Base-by-base conservation (phyloP, 2,888 invertebrate genomes). In the Mystacides longicornis region DNA sequence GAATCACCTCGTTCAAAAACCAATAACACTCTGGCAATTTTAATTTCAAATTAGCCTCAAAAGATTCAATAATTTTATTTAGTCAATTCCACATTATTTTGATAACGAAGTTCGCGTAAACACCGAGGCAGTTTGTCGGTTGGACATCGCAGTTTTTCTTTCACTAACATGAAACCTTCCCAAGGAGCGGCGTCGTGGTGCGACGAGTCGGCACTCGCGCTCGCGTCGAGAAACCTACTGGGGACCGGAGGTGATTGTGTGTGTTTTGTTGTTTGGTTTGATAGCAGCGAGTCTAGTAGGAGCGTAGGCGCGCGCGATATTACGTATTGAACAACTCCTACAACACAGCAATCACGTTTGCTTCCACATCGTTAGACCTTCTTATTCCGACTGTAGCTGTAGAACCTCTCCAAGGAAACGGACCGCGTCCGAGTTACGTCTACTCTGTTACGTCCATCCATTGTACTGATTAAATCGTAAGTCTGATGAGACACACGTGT, bases 161-260 rank as follows among this genome's bases (percentile, higher is more conserved):
- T 37, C 37, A 3, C 11, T 37, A 7, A 14, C 14, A 37, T 37
- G 16, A 37, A 37, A 37, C 37, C 37, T 37, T 16, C 14, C 16
- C 37, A 16, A 16, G n/a, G 23, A 5, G 16, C 18, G 16, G 23
- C 51, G 51, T 37, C 50, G 21, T 2, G 7, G 16, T 21, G 19
- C 23, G 9, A 11, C 18, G 16, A 42, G 9, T 42, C 37, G 51
- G 51, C 16, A 23, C 42, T 51, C 42, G 51, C 51, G 23, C 51
- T 23, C 51, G 51, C 42, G 51, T 42, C 7, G 37, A 43, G 43
- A 51, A 51, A 37, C 51, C 22, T 51, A 51, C 51, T 45, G 51
- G 27, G 14, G 19, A 19, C 45, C 16, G 18, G 45, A 4, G 45
- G 16, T n/a, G n/a, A n/a, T n/a, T n/a, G n/a, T n/a, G n/a, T n/a